Base-by-base conservation (phyloP, 2,113 vertebrate genomes). In the Brachyhypopomus occidentalis region DNA sequence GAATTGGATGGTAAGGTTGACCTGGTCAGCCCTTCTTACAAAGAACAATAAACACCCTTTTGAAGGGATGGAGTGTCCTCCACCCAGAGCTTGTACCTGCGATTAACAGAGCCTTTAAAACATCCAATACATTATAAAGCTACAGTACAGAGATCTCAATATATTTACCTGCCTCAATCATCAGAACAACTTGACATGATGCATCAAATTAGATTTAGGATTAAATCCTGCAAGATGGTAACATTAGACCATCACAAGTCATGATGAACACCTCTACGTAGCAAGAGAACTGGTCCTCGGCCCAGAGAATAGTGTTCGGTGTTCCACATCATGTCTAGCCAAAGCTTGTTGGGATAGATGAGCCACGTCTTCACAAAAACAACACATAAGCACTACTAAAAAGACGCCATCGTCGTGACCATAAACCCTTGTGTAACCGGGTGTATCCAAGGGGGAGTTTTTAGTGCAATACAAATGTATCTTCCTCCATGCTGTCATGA, bases 1-100 rank as follows among this genome's bases (percentile, higher is more conserved):
- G 80, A 85, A 84, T 84, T 79, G 52, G 79, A 84, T 84, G 76
- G 75, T 84, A 83, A 81, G 84, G 84, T 60, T 80, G 60, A 83
- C 84, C 71, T 30, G 63, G 78, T 83, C 48, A 38, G 52, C 63
- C 55, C 70, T 52, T 78, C 59, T 63, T 63, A 55, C 56, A 23
- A 73, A 63, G 60, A 79, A 78, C 38, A 48, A 45, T 77, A 83
- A 84, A 84, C 25, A 73, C 11, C 7, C 62, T n/a, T 45, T 17
- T 2, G 5, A 12, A 25, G 34, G 22, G 56, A 4, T n/a, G 2
- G 22, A 59, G 41, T 23, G 45, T 5, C 0, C 71, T 38, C 4
- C 20, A 25, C 17, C 59, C 71, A 20, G 16, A 55, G 25, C 34
- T 4, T 22, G 23, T 56, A 59, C 34, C 66, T 19, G 6, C 6